A percentile compares a stretch with the other conserved stretches of the same genome.
These are phyloP conservation scores for Scalopus aquaticus DNA, from an alignment of 2,113 vertebrate genomes.

Conservation along the genomic window DNA sequence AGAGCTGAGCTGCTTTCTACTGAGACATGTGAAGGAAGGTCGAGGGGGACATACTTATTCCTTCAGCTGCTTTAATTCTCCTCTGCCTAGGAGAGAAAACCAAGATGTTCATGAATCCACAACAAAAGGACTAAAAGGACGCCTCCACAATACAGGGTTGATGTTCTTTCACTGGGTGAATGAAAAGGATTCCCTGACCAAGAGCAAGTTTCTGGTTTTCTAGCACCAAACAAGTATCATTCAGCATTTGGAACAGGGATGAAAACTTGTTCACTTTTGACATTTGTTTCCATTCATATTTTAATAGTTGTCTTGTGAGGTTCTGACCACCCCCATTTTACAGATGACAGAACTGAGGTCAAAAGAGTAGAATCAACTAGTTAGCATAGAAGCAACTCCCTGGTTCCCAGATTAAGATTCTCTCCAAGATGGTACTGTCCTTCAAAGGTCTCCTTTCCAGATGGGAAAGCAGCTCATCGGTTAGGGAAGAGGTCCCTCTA, in stretches of 20 bases:
- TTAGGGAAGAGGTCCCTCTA: neutral
- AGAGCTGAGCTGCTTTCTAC: neutral
- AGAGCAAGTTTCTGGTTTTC: neutral
- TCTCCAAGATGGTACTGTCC: neutral
- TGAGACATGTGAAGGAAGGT: neutral
- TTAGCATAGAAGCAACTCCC: neutral
- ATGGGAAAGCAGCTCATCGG: neutral
- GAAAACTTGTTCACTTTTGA: neutral
- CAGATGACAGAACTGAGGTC: neutral
- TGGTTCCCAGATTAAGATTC: neutral
- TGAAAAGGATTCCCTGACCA: neutral
- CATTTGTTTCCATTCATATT: conserved; percentile 17
- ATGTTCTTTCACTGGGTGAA: neutral
- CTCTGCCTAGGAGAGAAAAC: neutral
- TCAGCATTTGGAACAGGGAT: neutral
- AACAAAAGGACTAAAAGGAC: neutral
- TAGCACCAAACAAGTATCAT: neutral
- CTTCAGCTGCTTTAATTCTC: neutral
- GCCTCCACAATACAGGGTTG: neutral
- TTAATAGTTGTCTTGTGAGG: conserved; percentile 8
- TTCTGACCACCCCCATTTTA: neutral
- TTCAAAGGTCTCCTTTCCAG: neutral
- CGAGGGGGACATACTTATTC: neutral
- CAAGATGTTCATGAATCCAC: neutral
- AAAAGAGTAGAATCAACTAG: neutral